Evolutionary conservation across 2,113 vertebrate species (phyloP).

Genomic region (Seriola rivoliana): DNA sequence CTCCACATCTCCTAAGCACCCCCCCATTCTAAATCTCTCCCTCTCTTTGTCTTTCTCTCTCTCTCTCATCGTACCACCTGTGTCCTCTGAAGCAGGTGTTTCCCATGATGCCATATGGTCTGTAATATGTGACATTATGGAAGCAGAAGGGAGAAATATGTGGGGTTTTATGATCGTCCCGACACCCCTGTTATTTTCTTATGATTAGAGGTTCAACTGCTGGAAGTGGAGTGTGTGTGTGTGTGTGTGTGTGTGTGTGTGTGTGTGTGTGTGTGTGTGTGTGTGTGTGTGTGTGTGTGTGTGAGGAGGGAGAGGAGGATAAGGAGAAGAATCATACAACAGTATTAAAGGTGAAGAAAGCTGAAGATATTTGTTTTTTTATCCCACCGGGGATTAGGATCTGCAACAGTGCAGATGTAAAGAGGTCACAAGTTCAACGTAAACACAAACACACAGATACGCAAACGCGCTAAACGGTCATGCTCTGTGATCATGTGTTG

Average conservation of each 20-base stretch:
- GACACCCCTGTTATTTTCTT: slow-evolving; percentile 67
- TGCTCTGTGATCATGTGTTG: slow-evolving; percentile 41
- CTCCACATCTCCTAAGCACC: slow-evolving; percentile 29
- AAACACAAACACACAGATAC: background rate
- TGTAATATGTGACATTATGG: slow-evolving; percentile 70
- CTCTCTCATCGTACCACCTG: slow-evolving; percentile 53
- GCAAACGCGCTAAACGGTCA: background rate
- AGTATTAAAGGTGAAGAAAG: background rate
- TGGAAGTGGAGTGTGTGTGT: slow-evolving; percentile 11
- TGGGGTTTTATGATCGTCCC: slow-evolving; percentile 57
- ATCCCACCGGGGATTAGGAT: background rate
- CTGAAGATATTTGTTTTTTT: background rate
- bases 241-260: slow-evolving; percentile 16
- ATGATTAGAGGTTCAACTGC: slow-evolving; percentile 61
- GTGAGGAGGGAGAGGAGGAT: background rate
- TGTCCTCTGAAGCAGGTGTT: slow-evolving; percentile 75
- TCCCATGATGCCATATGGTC: slow-evolving; percentile 63
- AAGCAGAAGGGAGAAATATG: slow-evolving; percentile 62
- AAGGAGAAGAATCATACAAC: background rate
- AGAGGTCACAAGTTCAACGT: slow-evolving; percentile 32
- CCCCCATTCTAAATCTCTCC: background rate
- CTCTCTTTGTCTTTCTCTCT: background rate
- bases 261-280: slow-evolving; percentile 5
- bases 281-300: slow-evolving; percentile 10
- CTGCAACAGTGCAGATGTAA: background rate